phyloP scores from a whole-genome alignment of 2,888 invertebrate species.

The Horisme vitalbata region DNA sequence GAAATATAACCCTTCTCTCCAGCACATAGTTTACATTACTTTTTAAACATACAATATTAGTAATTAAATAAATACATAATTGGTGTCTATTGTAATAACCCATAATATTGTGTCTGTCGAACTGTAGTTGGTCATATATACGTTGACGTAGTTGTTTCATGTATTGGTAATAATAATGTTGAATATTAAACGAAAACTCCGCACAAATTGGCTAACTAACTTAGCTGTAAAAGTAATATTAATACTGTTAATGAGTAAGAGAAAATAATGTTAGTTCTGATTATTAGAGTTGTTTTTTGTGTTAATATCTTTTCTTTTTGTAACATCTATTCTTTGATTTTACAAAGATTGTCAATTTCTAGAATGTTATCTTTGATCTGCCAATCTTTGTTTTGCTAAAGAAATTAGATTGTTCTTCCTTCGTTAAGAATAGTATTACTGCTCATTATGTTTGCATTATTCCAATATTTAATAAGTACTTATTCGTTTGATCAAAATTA shows the following conservation, averaged over 20 bases:
- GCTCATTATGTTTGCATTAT: slow-evolving; percentile 31
- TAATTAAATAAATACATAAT: slow-evolving; percentile 63
- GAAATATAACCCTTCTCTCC: slow-evolving; percentile 58
- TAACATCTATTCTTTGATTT: slow-evolving; percentile 2
- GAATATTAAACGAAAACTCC: slow-evolving; percentile 68
- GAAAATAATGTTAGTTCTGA: slow-evolving; percentile 24
- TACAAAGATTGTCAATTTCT: not conserved
- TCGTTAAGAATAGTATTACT: slow-evolving; percentile 13
- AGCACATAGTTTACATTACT: slow-evolving; percentile 50
- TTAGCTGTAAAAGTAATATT: slow-evolving; percentile 68
- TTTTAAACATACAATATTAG: slow-evolving; percentile 55
- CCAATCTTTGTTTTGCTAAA: not conserved
- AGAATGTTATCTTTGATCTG: too few species aligned
- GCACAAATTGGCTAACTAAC: slow-evolving; percentile 79
- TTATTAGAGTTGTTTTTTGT: slow-evolving; percentile 12
- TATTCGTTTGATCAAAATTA: slow-evolving; percentile 63
- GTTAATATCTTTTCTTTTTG: slow-evolving; percentile 10
- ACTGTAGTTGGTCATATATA: slow-evolving; percentile 53
- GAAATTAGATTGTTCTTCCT: not conserved
- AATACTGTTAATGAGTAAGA: slow-evolving; percentile 54
- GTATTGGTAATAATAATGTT: slow-evolving; percentile 55
- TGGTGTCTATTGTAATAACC: slow-evolving; percentile 73
- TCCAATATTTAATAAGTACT: slow-evolving; percentile 43
- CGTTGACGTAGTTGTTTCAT: slow-evolving; percentile 75
- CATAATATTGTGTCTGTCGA: slow-evolving; percentile 38